Evolutionary conservation across 2,797 vertebrate species (phyloP), one percentile per base, ranked within the genome.

Genomic region (Pipistrellus nathusii): DNA sequence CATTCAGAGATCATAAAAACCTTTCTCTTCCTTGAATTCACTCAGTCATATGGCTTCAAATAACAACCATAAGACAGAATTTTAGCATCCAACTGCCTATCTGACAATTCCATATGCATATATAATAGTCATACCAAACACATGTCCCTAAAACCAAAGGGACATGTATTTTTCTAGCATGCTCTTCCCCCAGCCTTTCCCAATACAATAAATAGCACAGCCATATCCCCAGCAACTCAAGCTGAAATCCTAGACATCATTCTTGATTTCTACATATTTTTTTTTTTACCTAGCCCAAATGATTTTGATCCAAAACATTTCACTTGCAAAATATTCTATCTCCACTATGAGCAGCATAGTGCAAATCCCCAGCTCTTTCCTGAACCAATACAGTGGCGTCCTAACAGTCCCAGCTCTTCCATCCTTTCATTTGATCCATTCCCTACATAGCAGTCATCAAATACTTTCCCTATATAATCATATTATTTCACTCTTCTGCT

Each of bases 251-350:
- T 57, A 53, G 30, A 9, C 17, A 3, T 82, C 62, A n/a, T 51
- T 25, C 10, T 83, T 69, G 15, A 78, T 78, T 72, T 62, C 81
- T 69, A 48, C 11, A 41, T 75, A 83, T 82, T 53, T 14, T 32
- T 35, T 35, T 94, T 92, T 90, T 84, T 46, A 59, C 66, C 62
- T 78, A 41, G 14, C 11, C 21, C 75, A 77, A 10, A 62, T 53
- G 10, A 86, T 78, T 93, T 71, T 81, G 18, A 68, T 69, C 51
- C n/a, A 51, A 86, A 83, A 83, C 15, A 44, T 64, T 44, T 86
- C 30, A 25, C 30, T 35, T 20, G n/a, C 12, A 71, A 69, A 92
- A 14, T 69, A 8, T 68, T 81, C 27, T 84, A 14, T 62, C 32
- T 90, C 14, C 12, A 17, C 76, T 75, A 3, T 64, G 73, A 76